Evolutionary conservation across 2,888 invertebrate genomes (phyloP).

Genomic region (Campoplex nolae): DNA sequence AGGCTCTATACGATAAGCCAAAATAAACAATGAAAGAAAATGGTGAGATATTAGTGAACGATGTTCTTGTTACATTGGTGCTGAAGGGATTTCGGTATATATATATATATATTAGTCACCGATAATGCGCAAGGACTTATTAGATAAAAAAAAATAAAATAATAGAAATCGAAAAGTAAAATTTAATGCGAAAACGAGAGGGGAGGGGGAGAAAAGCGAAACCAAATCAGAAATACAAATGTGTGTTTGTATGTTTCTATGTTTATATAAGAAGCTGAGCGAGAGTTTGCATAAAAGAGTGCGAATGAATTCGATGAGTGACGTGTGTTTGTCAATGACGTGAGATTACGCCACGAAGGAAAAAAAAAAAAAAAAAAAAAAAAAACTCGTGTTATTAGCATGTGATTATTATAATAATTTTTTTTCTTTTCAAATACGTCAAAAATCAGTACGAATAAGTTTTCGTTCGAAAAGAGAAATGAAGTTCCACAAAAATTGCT

Average conservation of each 20-base stretch:
- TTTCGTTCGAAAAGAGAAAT: neutral
- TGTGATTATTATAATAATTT: neutral
- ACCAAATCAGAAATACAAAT: slow-evolving; percentile 72
- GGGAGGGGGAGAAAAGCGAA: slow-evolving; percentile 19
- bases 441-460: neutral
- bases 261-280: slow-evolving; percentile 80
- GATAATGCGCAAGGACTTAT: slow-evolving; percentile 35
- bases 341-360: slow-evolving; percentile 14
- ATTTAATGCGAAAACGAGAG: slow-evolving; percentile 52
- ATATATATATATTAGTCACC: slow-evolving; percentile 1
- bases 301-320: slow-evolving; percentile 30
- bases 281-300: slow-evolving; percentile 71
- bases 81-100: slow-evolving; percentile 25
- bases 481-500: neutral
- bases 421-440: neutral
- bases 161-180: slow-evolving; percentile 54
- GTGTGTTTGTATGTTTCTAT: slow-evolving; percentile 83
- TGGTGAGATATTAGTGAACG: slow-evolving; percentile 49
- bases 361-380: neutral
- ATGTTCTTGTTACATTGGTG: slow-evolving; percentile 37
- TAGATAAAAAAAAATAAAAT: slow-evolving; percentile 23
- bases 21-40: slow-evolving; percentile 57
- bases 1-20: slow-evolving; percentile 63
- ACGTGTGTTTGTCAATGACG: slow-evolving; percentile 19
- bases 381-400: neutral